Evolutionary conservation across 2,797 vertebrate species (phyloP).

Genomic region (Coranthus polyacanthus): DNA sequence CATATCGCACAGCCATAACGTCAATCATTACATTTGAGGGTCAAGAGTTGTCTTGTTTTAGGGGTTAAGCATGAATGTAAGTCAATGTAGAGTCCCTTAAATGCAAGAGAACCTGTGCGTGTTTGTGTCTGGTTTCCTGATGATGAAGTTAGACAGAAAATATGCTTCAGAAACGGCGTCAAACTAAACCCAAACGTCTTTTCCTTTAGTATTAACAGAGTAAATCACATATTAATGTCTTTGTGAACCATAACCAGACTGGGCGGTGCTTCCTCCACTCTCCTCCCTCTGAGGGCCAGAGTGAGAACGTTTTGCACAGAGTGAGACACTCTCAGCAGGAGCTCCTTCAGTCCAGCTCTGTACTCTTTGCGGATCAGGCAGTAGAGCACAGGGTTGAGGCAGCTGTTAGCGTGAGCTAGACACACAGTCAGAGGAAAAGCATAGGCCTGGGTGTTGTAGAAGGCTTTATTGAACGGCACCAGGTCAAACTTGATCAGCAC

Average conservation of each 20-base stretch:
- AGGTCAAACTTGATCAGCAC: slow-evolving; percentile 87
- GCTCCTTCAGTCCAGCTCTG: slow-evolving; percentile 79
- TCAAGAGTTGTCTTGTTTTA: no score
- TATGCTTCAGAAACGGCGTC: no score
- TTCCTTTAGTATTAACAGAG: not conserved
- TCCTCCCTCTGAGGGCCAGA: slow-evolving; percentile 71
- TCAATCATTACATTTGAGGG: no score
- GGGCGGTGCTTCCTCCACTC: slow-evolving; percentile 73
- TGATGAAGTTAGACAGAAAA: no score
- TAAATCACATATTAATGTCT: slow-evolving; percentile 70
- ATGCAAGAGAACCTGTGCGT: no score
- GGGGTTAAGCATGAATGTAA: no score
- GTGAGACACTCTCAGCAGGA: slow-evolving; percentile 79
- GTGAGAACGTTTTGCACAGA: slow-evolving; percentile 69
- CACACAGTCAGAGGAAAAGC: slow-evolving; percentile 87
- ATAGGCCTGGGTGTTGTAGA: slow-evolving; percentile 87
- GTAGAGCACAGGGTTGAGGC: slow-evolving; percentile 88
- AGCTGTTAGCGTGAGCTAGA: slow-evolving; percentile 87
- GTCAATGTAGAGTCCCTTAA: no score
- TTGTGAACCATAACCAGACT: slow-evolving; percentile 69
- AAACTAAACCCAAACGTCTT: not conserved
- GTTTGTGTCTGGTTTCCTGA: no score
- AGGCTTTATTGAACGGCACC: slow-evolving; percentile 86
- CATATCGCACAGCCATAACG: no score
- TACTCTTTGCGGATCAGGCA: slow-evolving; percentile 87